Evolutionary conservation across 2,113 vertebrate species (phyloP).

Genomic region (Malaclemys terrapin): DNA sequence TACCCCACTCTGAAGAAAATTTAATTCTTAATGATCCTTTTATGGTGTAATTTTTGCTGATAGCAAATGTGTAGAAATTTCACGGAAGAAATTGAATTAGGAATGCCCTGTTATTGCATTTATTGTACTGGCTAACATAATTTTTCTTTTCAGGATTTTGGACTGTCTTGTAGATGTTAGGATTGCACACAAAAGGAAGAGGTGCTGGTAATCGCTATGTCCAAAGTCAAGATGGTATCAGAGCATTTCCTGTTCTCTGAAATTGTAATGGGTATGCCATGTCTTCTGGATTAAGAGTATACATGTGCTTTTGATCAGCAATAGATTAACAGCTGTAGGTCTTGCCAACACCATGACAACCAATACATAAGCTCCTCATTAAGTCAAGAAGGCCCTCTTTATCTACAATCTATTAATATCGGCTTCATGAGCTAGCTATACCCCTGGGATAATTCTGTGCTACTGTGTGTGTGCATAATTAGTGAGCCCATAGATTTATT

Average conservation of each 20-base stretch:
- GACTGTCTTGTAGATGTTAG: background rate
- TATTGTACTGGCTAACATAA: background rate
- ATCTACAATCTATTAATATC: too few relatives aligned
- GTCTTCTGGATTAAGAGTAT: background rate
- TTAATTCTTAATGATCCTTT: fast-evolving
- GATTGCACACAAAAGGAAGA: background rate
- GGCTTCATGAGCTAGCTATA: too few relatives aligned
- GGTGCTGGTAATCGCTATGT: background rate
- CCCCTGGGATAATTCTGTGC: too few relatives aligned
- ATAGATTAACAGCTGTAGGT: background rate
- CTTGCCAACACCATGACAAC: background rate
- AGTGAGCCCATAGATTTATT: too few relatives aligned
- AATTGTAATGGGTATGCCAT: background rate
- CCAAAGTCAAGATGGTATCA: background rate
- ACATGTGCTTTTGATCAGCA: background rate
- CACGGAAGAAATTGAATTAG: background rate
- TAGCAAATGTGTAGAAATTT: background rate
- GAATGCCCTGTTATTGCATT: background rate
- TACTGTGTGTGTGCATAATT: too few relatives aligned
- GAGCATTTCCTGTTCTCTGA: background rate
- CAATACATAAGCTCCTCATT: background rate
- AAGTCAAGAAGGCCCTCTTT: background rate
- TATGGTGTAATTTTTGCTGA: background rate
- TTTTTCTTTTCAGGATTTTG: conserved; percentile 8
- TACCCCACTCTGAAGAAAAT: background rate